These are phyloP conservation scores for Empidonax traillii DNA, from an alignment of 2,113 vertebrate species.

Conservation along the genomic window DNA sequence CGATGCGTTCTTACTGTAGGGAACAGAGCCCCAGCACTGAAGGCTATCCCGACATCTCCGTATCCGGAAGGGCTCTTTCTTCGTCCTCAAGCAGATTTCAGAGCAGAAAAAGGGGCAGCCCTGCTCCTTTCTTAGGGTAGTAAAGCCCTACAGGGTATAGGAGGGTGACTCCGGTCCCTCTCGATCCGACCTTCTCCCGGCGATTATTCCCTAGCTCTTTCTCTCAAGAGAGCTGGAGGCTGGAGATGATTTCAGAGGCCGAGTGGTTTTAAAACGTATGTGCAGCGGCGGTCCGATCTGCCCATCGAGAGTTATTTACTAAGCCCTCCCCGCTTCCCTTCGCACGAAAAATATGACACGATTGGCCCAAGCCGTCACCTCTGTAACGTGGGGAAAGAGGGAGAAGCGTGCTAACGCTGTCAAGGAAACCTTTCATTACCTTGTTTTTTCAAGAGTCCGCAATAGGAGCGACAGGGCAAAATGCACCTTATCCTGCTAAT, in stretches of 20 bases:
- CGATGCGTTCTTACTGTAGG: not conserved
- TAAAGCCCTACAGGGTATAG: not conserved
- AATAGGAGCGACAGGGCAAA: not conserved
- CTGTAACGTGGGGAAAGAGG: too few relatives aligned
- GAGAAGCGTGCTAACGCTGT: not conserved
- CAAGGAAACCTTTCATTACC: accelerated
- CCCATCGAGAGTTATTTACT: not conserved
- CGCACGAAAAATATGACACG: not conserved
- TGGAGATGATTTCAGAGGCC: not conserved
- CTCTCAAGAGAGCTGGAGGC: not conserved
- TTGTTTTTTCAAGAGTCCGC: not conserved
- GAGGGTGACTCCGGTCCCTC: too few relatives aligned
- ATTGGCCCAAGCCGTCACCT: not conserved
- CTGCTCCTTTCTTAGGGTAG: not conserved
- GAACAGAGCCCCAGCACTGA: not conserved
- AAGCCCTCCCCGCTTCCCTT: not conserved
- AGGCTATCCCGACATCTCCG: not conserved
- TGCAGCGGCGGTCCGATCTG: not conserved
- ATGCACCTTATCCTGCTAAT: not conserved
- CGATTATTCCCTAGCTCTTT: not conserved
- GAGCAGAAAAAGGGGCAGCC: not conserved
- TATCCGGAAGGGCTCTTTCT: too few relatives aligned
- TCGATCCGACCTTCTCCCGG: accelerated
- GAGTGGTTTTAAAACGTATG: not conserved
- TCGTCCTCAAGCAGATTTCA: not conserved